phyloP scores from a whole-genome alignment of 2,113 vertebrate genomes.

The Heliornis fulica region DNA sequence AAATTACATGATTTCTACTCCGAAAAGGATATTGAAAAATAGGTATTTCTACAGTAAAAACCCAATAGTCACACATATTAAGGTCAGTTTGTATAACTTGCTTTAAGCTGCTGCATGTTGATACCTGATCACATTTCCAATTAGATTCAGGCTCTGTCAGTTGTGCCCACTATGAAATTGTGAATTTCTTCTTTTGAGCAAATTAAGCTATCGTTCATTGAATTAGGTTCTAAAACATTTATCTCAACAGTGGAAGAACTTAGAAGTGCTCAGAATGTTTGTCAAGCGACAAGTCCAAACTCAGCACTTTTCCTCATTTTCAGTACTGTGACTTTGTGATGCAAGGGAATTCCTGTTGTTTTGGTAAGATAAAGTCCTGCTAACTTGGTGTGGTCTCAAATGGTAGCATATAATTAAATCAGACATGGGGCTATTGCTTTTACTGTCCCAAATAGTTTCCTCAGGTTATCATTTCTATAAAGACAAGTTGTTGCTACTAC shows the following conservation, averaged over 20 bases:
- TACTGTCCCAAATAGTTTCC: not conserved
- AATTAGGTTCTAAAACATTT: slow-evolving; percentile 25
- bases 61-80: slow-evolving; percentile 71
- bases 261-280: slow-evolving; percentile 29
- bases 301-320: not conserved
- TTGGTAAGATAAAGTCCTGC: not conserved
- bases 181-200: slow-evolving; percentile 65
- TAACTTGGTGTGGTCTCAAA: not conserved
- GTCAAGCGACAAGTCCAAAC: not conserved
- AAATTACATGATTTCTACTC: slow-evolving; percentile 81
- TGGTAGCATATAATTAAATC: not conserved
- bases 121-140: slow-evolving; percentile 55
- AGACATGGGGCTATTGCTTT: not conserved
- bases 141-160: slow-evolving; percentile 34
- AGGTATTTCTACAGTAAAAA: slow-evolving; percentile 69
- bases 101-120: slow-evolving; percentile 59
- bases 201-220: slow-evolving; percentile 54
- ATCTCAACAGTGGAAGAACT: slow-evolving; percentile 61
- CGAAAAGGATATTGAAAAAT: slow-evolving; percentile 79
- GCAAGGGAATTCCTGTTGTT: not conserved
- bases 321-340: not conserved
- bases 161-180: slow-evolving; percentile 51
- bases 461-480: not conserved
- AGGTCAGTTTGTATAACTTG: slow-evolving; percentile 70
- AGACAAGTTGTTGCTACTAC: not conserved